Conservation (phyloP, 2,113 vertebrate genomes). For the Rhabdornis inornatus region DNA sequence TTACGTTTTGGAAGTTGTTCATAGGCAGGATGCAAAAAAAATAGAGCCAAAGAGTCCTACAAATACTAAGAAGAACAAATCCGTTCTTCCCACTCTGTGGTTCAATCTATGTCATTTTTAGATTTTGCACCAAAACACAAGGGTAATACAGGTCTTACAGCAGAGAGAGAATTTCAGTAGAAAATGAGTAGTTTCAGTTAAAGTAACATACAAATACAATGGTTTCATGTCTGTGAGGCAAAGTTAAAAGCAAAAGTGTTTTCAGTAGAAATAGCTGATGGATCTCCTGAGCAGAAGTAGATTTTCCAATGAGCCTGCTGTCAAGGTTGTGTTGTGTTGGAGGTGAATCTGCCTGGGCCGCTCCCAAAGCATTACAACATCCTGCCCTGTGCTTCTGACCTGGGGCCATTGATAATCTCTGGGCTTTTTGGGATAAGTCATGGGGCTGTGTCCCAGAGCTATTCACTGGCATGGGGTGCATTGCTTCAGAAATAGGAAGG, state of each 20-base stretch:
- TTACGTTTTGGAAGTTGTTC: not conserved
- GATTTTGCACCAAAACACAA: not conserved
- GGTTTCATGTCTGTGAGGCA: not conserved
- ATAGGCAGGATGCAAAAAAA: not conserved
- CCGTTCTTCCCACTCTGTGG: not conserved
- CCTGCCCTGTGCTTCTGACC: not conserved
- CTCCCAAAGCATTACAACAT: not conserved
- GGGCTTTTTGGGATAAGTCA: not conserved
- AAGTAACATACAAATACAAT: not conserved
- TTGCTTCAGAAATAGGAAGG: slow-evolving; percentile 17
- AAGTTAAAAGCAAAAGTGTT: not conserved
- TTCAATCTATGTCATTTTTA: not conserved
- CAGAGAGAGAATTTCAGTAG: not conserved
- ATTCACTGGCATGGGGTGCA: not conserved
- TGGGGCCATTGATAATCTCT: not conserved
- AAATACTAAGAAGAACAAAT: not conserved
- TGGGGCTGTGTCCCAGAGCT: not conserved
- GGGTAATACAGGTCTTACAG: not conserved
- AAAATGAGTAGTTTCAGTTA: not conserved
- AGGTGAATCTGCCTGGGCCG: not conserved
- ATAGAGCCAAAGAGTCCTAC: not conserved
- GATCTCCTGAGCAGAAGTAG: not conserved
- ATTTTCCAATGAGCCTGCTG: not conserved
- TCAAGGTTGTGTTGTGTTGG: not conserved
- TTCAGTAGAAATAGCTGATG: not conserved